Evolutionary conservation across 1,140 invertebrate genomes (phyloP).

Genomic region (Triops longicaudatus): DNA sequence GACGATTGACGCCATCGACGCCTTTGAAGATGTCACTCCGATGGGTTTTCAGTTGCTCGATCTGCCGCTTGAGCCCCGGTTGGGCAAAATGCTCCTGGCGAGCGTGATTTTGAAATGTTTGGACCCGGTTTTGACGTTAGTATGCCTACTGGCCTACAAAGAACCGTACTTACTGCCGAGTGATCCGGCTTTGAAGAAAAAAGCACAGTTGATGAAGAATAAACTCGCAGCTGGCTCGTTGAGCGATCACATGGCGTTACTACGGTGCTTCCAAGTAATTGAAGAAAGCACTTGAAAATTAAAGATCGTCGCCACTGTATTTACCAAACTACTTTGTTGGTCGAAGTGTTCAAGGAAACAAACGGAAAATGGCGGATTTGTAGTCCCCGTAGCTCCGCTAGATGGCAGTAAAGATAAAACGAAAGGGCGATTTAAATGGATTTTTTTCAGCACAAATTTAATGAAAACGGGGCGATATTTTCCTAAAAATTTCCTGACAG

Average conservation of each 20-base stretch:
- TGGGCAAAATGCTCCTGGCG: conserved; percentile 86
- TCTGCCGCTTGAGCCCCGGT: conserved; percentile 78
- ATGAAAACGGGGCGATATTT: too few species aligned
- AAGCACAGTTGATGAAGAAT: conserved; percentile 50
- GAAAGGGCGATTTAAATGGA: too few species aligned
- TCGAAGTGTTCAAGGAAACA: too few species aligned
- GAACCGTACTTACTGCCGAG: conserved; percentile 71
- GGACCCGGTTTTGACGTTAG: conserved; percentile 88
- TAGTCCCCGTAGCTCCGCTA: too few species aligned
- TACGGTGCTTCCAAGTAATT: conserved; percentile 70
- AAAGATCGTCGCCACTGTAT: too few species aligned
- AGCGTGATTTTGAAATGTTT: conserved; percentile 85
- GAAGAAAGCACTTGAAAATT: too few species aligned
- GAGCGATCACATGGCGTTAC: conserved; percentile 84
- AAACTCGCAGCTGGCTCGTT: conserved; percentile 64
- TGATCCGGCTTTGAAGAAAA: conserved; percentile 54
- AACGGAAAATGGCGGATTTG: too few species aligned
- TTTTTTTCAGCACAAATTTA: too few species aligned
- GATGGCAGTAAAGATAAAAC: too few species aligned
- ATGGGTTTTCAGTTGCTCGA: conserved; percentile 79
- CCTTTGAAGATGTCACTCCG: conserved; percentile 73
- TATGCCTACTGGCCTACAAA: conserved; percentile 70
- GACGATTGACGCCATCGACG: conserved; percentile 73
- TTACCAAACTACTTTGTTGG: too few species aligned
- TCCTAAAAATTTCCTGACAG: too few species aligned